Percentiles rank a stretch among this genome's conserved stretches.
Evolutionary conservation across 2,113 vertebrate genomes (phyloP).

Genomic region (Budorcas taxicolor): DNA sequence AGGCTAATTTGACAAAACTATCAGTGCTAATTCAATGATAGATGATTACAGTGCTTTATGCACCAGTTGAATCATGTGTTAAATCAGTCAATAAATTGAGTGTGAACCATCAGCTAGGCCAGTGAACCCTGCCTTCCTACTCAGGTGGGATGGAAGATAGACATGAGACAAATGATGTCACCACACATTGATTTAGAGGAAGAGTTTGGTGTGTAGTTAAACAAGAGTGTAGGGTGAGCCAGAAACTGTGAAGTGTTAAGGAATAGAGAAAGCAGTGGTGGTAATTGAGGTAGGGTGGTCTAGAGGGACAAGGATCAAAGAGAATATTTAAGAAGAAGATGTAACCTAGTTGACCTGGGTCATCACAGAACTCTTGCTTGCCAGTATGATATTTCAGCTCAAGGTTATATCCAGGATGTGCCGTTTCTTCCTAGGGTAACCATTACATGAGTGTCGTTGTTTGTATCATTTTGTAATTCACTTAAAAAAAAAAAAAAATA

Average conservation of each 20-base stretch:
- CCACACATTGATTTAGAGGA: background rate
- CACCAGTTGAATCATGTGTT: background rate
- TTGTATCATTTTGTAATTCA: background rate
- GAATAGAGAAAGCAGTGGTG: background rate
- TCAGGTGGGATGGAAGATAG: background rate
- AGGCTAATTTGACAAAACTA: background rate
- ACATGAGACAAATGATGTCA: background rate
- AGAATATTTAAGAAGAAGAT: background rate
- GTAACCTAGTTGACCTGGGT: background rate
- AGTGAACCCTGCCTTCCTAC: background rate
- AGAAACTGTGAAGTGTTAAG: background rate
- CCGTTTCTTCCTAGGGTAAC: background rate
- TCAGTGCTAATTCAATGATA: constrained; percentile 36
- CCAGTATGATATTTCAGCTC: background rate
- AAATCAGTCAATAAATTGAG: constrained; percentile 5
- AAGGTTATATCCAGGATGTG: background rate
- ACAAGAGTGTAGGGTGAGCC: background rate
- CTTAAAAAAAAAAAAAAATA: too few species aligned
- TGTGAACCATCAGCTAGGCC: background rate
- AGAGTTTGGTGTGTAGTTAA: background rate
- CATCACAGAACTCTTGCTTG: background rate
- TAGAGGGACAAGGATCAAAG: background rate
- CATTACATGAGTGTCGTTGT: background rate
- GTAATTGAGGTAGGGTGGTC: background rate
- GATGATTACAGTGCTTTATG: background rate